Base-by-base conservation (phyloP, 1,140 invertebrate species). In the Drosophila sproati region DNA sequence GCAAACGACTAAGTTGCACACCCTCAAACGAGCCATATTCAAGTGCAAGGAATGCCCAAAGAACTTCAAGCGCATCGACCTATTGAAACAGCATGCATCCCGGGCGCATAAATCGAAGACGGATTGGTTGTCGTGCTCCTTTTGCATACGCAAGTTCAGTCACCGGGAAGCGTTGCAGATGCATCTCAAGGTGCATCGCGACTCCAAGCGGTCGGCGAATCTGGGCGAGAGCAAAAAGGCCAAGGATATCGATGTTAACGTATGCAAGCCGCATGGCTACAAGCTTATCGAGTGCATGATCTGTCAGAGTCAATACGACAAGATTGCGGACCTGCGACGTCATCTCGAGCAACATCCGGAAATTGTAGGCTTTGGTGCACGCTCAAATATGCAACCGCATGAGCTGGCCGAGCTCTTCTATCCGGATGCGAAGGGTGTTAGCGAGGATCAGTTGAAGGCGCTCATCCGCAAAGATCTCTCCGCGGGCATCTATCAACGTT, bases 281-380 rank as follows among this genome's bases (percentile, higher is more conserved):
- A 89, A 89, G 55, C 81, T 90, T 0, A 89, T 89, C 20, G 78
- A 89, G 62, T 89, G 85, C 59, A 89, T 89, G 85, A 89, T 89
- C 34, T 89, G 85, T 41, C 85, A 90, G 20, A 85, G 64, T 12
- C 82, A 89, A 45, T 89, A 90, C 52, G 77, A 89, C 50, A 89
- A 90, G 50, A 89, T 89, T 28, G 60, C 68, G 5, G 71, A 90
- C 35, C 43, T 89, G n/a, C 75, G 86, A 0, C 63, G 78, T 0
- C 85, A 89, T 51, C 41, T 89, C 10, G 64, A 81, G 35, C 74
- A 90, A 35, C 85, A 89, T 50, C 85, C 85, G 0, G 77, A 85
- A 4, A 78, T 85, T 37, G 45, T 70, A 5, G 71, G 10, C 2
- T 60, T 90, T 29, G 60, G 64, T 0, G 43, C 37, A 3, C 80